Evolutionary conservation across 2,797 vertebrate genomes (phyloP), one percentile per base, ranked within the genome.

Genomic region (Dendrocincla tyrannina): DNA sequence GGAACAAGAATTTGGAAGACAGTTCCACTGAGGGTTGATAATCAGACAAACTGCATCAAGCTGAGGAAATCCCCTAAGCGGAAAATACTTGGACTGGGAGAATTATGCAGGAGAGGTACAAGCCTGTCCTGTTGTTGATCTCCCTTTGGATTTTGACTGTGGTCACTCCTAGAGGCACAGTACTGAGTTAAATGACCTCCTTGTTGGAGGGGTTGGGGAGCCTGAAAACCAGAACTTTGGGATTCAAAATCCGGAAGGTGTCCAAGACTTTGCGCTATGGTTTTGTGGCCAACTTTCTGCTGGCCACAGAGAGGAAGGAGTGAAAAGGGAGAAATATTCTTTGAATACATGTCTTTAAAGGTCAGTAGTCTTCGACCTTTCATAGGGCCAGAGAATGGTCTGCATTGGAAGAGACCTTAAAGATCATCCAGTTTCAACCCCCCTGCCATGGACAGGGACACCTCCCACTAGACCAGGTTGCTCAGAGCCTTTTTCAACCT

Each of bases 161-260:
- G 47, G 13, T 44, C 2, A 0, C 8, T 87, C 23, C 39, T 83
- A 46, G 33, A 76, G 28, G 28, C 11, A 35, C 1, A 3, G 15
- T 17, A 46, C 7, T 63, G 72, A 55, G 33, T 30, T 41, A 59
- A 30, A 15, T 9, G 1, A 64, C 52, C 3, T 4, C 9, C 28
- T 39, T 73, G 41, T 17, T 1, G 2, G 8, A 25, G 17, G 14
- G 1, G 1, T 24, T 5, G 7, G 3, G 17, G 20, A 81, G 5
- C 11, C n/a, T 78, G 44, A 25, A 84, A 81, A 23, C 1, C 10
- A 53, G 27, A 86, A 60, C 10, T 49, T 49, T 20, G 37, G 23
- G 18, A 17, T 67, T 92, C 11, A 70, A 59, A 89, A 75, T 72
- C 16, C 19, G 56, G 44, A 20, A 63, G 27, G 30, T 53, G 9